phyloP scores from a whole-genome alignment of 2,888 invertebrate species.

The Trichogramma evanescens region DNA sequence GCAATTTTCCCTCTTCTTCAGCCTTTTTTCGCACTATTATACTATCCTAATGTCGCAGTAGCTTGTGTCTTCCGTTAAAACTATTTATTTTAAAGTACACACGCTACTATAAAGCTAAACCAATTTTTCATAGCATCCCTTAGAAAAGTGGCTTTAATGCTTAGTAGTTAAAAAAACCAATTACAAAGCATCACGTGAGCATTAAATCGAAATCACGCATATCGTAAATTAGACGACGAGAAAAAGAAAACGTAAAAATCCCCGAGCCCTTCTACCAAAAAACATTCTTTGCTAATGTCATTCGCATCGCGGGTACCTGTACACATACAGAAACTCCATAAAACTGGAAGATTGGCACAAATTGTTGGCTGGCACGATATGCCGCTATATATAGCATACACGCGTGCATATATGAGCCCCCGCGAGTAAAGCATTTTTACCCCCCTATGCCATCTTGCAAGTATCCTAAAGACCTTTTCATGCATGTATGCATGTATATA shows the following conservation, averaged over 20 bases:
- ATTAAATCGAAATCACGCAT: conserved; percentile 6
- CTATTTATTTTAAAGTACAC: too few relatives aligned
- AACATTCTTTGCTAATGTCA: conserved; percentile 22
- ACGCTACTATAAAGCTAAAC: neutral
- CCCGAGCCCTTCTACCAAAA: too few relatives aligned
- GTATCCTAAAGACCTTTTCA: neutral
- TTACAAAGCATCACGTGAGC: neutral
- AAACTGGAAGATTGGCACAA: conserved; percentile 26
- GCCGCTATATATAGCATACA: conserved; percentile 16
- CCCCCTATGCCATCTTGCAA: neutral
- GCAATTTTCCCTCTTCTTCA: too few relatives aligned
- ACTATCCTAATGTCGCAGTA: too few relatives aligned
- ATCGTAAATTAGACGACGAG: conserved; percentile 1
- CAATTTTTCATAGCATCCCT: neutral
- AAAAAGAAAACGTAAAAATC: neutral
- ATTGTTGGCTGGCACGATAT: conserved; percentile 30
- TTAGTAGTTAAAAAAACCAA: neutral
- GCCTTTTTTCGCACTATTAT: too few relatives aligned
- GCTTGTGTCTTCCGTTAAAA: too few relatives aligned
- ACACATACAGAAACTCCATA: conserved; percentile 21
- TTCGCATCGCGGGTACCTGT: conserved; percentile 7
- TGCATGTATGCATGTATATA: neutral
- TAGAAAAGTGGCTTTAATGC: neutral
- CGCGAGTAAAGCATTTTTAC: neutral
- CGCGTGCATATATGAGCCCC: conserved; percentile 7